Percentiles rank a stretch among this genome's conserved stretches.
phyloP scores from a whole-genome alignment of 2,113 vertebrate species.

The Excalfactoria chinensis region DNA sequence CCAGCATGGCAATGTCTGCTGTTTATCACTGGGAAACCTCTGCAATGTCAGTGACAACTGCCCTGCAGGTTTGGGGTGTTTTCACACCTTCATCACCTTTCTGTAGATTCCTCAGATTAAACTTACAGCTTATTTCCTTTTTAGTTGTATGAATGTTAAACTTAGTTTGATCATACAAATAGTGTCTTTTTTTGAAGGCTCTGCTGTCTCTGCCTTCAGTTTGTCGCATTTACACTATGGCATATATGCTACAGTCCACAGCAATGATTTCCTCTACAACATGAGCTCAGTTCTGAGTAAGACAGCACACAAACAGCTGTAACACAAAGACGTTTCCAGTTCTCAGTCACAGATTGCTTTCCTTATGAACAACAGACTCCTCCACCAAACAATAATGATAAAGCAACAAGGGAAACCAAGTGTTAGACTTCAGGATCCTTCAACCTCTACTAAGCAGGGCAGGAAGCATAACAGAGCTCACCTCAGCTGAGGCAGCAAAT shows the following conservation, averaged over 20 bases:
- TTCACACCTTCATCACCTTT: too few relatives aligned
- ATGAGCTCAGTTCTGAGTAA: not conserved
- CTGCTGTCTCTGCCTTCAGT: not conserved
- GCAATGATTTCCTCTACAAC: not conserved
- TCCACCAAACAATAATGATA: not conserved
- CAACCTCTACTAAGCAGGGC: not conserved
- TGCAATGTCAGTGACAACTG: too few relatives aligned
- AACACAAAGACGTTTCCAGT: not conserved
- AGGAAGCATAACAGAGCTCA: not conserved
- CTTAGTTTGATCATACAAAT: not conserved
- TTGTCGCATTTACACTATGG: not conserved
- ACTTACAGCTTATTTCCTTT: not conserved
- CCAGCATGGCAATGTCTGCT: fast-evolving
- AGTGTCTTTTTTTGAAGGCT: not conserved
- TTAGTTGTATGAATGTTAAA: not conserved
- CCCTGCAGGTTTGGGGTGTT: not conserved
- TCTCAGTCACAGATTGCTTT: not conserved
- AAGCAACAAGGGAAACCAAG: not conserved
- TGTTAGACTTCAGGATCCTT: not conserved
- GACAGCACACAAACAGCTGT: too few relatives aligned
- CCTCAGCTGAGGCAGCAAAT: not conserved
- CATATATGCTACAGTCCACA: not conserved
- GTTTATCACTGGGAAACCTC: not conserved
- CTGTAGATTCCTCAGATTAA: too few relatives aligned
- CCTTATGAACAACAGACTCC: not conserved